phyloP scores from a whole-genome alignment of 1,140 invertebrate genomes.

The Aphelenchoides fujianensis region DNA sequence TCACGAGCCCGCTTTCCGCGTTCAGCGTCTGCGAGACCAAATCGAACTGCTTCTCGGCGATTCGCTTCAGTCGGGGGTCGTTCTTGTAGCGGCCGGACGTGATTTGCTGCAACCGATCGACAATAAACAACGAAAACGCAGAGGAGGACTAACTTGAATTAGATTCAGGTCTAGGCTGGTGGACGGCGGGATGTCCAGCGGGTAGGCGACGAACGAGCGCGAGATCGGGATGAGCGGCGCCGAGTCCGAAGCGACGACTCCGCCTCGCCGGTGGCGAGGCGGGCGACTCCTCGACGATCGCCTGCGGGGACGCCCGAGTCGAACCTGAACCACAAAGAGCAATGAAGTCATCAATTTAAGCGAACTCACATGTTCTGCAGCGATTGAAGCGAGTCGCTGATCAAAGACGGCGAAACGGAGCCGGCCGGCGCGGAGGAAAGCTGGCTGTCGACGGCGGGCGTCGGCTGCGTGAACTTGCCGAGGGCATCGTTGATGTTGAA shows the following conservation, averaged over 20 bases:
- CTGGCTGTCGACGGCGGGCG: background rate
- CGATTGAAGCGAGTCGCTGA: constrained; percentile 4
- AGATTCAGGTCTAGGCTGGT: constrained; percentile 42
- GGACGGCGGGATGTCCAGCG: background rate
- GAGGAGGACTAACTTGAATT: constrained; percentile 32
- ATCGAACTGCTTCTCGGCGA: constrained; percentile 49
- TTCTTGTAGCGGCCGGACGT: constrained; percentile 37
- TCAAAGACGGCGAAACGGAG: background rate
- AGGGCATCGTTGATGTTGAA: constrained; percentile 12
- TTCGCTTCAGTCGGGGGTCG: constrained; percentile 42
- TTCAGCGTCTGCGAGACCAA: constrained; percentile 45
- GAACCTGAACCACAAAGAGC: no score
- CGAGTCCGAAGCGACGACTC: constrained; percentile 15
- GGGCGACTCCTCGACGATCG: constrained; percentile 14
- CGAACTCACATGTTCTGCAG: constrained; percentile 17
- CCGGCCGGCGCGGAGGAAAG: background rate
- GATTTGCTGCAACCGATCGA: constrained; percentile 30
- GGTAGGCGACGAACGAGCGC: constrained; percentile 5
- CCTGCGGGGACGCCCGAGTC: background rate
- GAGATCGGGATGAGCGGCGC: constrained; percentile 11
- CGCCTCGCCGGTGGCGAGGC: constrained; percentile 1
- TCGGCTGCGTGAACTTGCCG: background rate
- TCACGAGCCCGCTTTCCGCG: background rate
- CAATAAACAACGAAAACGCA: background rate
- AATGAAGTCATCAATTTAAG: no score